Evolutionary conservation across 2,888 invertebrate genomes (phyloP).

Genomic region (Coronaproctus castanopsis): DNA sequence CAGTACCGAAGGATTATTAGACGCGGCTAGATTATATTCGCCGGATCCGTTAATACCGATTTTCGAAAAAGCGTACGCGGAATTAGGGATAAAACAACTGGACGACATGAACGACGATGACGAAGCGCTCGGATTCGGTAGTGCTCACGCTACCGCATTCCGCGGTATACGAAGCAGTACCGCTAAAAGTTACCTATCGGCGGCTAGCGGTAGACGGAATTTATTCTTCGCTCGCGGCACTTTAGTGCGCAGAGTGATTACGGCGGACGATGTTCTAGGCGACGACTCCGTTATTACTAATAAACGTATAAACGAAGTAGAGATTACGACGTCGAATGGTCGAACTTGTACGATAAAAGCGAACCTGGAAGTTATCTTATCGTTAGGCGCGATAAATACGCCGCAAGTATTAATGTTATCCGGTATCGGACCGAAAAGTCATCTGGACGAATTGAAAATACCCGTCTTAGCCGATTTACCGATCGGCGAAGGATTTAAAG

Average conservation of each 20-base stretch:
- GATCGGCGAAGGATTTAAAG: constrained; percentile 64
- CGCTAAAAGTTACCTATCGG: constrained; percentile 57
- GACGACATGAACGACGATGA: constrained; percentile 10
- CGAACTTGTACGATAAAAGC: constrained; percentile 34
- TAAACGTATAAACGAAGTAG: constrained; percentile 39
- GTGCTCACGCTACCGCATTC: constrained; percentile 23
- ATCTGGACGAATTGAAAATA: constrained; percentile 38
- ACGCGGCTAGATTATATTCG: constrained; percentile 6
- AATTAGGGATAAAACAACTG: constrained; percentile 3
- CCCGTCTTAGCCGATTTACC: constrained; percentile 38
- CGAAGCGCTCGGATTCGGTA: constrained; percentile 7
- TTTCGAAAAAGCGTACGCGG: neutral
- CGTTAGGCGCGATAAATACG: constrained; percentile 66
- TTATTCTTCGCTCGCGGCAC: constrained; percentile 49
- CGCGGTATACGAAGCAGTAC: constrained; percentile 58
- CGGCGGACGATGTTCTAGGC: constrained; percentile 28
- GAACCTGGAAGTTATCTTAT: constrained; percentile 56
- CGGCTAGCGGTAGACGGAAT: constrained; percentile 40
- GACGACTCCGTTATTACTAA: constrained; percentile 23
- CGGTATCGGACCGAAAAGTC: constrained; percentile 49
- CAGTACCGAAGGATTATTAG: constrained; percentile 9
- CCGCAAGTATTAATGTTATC: constrained; percentile 67
- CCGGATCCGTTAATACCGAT: constrained; percentile 9
- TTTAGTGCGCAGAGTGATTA: constrained; percentile 42
- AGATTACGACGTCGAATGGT: constrained; percentile 37